Evolutionary conservation across 2,797 vertebrate genomes (phyloP), one percentile per base, ranked within the genome.

Genomic region (Novumbra hubbsi): DNA sequence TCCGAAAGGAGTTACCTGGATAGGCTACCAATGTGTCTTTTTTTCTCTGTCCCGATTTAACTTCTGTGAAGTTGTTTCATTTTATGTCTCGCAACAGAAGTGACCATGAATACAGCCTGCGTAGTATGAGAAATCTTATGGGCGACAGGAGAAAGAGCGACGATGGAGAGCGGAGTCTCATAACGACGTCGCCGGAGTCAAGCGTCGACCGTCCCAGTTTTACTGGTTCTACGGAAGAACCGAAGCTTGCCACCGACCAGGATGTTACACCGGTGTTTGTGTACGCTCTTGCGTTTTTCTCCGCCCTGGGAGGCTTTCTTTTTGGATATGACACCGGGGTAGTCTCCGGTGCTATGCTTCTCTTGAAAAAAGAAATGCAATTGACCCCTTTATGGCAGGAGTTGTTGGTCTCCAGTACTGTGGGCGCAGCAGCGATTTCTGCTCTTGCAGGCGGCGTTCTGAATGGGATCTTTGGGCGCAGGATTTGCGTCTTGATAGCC

Each of bases 241-340:
- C 88, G 89, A 92, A 94, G 88, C 88, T 93, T 76, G 93, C 91
- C 72, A 91, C 90, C 52, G 5, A 91, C 86, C 92, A 88, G 76
- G 86, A 85, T 68, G 90, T 91, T 84, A 93, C 94, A 5, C 87
- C 94, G 0, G 55, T 38, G 32, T 96, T 98, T 78, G 82, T 98
- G 38, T 97, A 96, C 66, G 76, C 95, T 80, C 81, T 95, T 88
- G 93, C 95, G 0, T 90, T 91, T 28, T 97, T 98, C 92, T 96
- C 97, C 0, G 98, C 97, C 50, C 89, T 99, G 77, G 97, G 98
- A 8, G 98, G 98, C 60, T 96, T 99, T 77, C 93, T 99, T 34
- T 98, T 98, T 78, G 97, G 98, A 74, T 99, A 99, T 41, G 98
- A 99, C 92, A 98, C 97, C 0, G 97, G 98, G 9, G 98, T 99